Evolutionary conservation across 2,888 invertebrate species (phyloP), one percentile per base, ranked within the genome.

Genomic region (Melangyna quadrimaculata): DNA sequence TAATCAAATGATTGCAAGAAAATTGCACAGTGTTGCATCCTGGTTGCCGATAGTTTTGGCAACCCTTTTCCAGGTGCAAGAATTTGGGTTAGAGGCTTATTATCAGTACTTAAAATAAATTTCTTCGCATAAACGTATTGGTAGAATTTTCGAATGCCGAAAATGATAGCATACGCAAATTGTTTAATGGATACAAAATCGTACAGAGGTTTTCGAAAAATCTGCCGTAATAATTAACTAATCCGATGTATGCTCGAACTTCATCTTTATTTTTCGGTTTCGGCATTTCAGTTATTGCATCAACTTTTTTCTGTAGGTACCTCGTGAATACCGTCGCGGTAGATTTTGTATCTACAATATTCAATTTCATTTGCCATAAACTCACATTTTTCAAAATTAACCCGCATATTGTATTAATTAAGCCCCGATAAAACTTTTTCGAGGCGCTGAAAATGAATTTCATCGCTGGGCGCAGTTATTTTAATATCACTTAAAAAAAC

Each of bases 101-200:
- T 84, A 53, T 88, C 87, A 6, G 17, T 14, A 55, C 32, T n/a
- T 14, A 92, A 87, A 0, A 88, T 89, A 87, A 93, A 93, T 5
- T 88, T 87, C 3, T 90, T 81, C 3, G 91, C 92, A 83, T 88
- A 90, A 6, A 92, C 32, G 87, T 91, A 93, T 14, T 90, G 88
- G 73, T 91, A 90, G 87, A 92, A 93, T 81, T 89, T 89, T 43
- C 88, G 88, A 2, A 92, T 88, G 2, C 90, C 91, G 72, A 88
- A 92, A 22, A 91, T 86, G 5, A 92, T 87, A 5, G 89, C 89
- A 17, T 91, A 88, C 0, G 90, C 91, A 90, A 78, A 43, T 89
- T 88, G 53, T 89, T 87, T 27, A 90, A 43, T 10, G 89, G 89
- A 65, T 87, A 84, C 37, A 90, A 24, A 48, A 89, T 63, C 7